Base-by-base conservation (phyloP, 2,113 vertebrate genomes). In the Aphelocoma coerulescens region DNA sequence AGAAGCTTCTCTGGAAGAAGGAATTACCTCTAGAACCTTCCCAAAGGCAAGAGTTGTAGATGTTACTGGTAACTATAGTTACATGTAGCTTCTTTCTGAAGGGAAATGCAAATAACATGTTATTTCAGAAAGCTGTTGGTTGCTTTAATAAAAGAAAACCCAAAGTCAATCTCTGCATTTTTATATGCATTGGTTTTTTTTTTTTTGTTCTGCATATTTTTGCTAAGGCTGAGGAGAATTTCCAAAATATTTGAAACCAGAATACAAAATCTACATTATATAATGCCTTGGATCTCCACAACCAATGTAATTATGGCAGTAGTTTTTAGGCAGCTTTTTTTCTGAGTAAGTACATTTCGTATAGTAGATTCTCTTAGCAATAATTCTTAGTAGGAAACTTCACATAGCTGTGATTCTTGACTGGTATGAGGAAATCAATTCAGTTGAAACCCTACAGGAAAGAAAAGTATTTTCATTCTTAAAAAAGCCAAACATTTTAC, bases 11-110 rank as follows among this genome's bases (percentile, higher is more conserved):
- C 73, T 76, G 55, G 91, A 89, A 92, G 80, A 93, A 96, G 81
- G 67, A 77, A 80, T 91, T 88, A 44, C 82, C 49, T 94, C 59
- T 91, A 93, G 59, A 85, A 91, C 91, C 78, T 96, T 97, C 77
- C 81, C 41, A 48, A 96, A 97, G 63, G 67, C 61, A 89, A 41
- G 74, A 96, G 41, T 91, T 67, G 32, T 14, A 94, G 91, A 68
- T 89, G 77, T 43, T 82, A 58, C 89, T 93, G 93, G 96, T 98
- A 98, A 96, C 96, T 98, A 97, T 97, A 98, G 97, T 96, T 98
- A 98, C 95, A 68, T 10, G 17, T 80, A 91, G 94, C 73, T 94
- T 67, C 78, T 93, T 92, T 85, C 93, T 96, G 85, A 88, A 84
- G 46, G 89, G 55, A 89, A 94, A 94, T 97, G 85, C 55, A 96